Evolutionary conservation across 2,888 invertebrate species (phyloP).

Genomic region (Barypeithes pellucidus): DNA sequence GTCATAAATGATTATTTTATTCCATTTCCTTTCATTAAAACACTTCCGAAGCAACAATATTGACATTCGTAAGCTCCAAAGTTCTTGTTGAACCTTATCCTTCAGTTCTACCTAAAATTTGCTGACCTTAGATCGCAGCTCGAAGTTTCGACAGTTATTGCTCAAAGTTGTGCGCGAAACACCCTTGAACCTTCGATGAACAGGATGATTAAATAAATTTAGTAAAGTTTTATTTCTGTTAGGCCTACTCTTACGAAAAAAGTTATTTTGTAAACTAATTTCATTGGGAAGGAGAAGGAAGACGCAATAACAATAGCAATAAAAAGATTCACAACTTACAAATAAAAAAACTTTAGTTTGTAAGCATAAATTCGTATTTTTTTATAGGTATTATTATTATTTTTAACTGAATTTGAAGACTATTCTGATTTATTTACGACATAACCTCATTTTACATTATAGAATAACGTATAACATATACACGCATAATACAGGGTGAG

Average conservation of each 20-base stretch:
- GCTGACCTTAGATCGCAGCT: slow-evolving; percentile 10
- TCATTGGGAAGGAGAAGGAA: background rate
- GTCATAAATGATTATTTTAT: background rate
- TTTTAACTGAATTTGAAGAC: no score
- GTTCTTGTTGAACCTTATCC: background rate
- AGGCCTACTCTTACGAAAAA: background rate
- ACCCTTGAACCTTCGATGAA: background rate
- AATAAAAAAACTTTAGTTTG: no score
- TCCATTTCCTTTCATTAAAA: background rate
- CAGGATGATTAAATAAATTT: slow-evolving; percentile 11
- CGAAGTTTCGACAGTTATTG: slow-evolving; percentile 28
- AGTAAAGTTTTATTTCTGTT: slow-evolving; percentile 6
- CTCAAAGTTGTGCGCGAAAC: slow-evolving; percentile 2
- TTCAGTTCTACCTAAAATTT: slow-evolving; percentile 1
- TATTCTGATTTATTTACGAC: no score
- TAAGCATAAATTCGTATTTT: no score
- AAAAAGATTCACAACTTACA: no score
- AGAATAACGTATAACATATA: no score
- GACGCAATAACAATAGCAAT: background rate
- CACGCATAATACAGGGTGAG: no score
- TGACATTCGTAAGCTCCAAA: background rate
- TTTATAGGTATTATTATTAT: no score
- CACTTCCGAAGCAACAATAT: slow-evolving; percentile 3
- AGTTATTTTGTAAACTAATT: background rate
- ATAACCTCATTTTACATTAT: no score